Conservation (phyloP, 2,113 vertebrate species). For the Phyllostomus hastatus region DNA sequence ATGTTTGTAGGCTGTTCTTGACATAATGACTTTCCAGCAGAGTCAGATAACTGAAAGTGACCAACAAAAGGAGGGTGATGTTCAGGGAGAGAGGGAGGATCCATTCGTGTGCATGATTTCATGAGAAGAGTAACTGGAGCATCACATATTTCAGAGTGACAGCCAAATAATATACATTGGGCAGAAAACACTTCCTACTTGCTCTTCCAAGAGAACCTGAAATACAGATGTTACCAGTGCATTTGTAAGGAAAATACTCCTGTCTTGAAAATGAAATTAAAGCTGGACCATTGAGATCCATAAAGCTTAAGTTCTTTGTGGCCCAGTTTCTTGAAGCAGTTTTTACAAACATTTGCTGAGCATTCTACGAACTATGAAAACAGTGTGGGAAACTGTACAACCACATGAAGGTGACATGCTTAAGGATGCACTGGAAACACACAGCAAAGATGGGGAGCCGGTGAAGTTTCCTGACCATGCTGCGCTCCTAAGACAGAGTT, state of each 20-base stretch:
- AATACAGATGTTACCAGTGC: slow-evolving; percentile 82
- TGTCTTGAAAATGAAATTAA: slow-evolving; percentile 79
- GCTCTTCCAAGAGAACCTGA: slow-evolving; percentile 75
- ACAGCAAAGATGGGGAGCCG: slow-evolving; percentile 56
- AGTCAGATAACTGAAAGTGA: slow-evolving; percentile 78
- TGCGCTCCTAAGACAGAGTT: slow-evolving; percentile 37
- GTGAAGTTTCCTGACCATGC: slow-evolving; percentile 38
- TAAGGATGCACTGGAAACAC: slow-evolving; percentile 78
- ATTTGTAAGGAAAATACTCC: slow-evolving; percentile 76
- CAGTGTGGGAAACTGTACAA: slow-evolving; percentile 75
- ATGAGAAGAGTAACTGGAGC: slow-evolving; percentile 83
- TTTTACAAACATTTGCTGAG: slow-evolving; percentile 84
- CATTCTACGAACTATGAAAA: slow-evolving; percentile 83
- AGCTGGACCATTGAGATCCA: slow-evolving; percentile 74
- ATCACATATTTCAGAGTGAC: slow-evolving; percentile 76
- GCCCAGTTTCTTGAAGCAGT: slow-evolving; percentile 77
- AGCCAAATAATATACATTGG: slow-evolving; percentile 81
- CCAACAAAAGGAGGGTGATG: slow-evolving; percentile 54
- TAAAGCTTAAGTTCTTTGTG: slow-evolving; percentile 80
- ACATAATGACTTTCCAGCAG: slow-evolving; percentile 74
- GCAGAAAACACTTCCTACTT: slow-evolving; percentile 66
- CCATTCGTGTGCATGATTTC: slow-evolving; percentile 76
- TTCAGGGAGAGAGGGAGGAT: slow-evolving; percentile 48
- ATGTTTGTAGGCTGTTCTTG: slow-evolving; percentile 78
- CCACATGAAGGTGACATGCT: slow-evolving; percentile 78